Evolutionary conservation across 1,140 invertebrate genomes (phyloP), one percentile per base, ranked within the genome.

Genomic region (Drosophila mauritiana): DNA sequence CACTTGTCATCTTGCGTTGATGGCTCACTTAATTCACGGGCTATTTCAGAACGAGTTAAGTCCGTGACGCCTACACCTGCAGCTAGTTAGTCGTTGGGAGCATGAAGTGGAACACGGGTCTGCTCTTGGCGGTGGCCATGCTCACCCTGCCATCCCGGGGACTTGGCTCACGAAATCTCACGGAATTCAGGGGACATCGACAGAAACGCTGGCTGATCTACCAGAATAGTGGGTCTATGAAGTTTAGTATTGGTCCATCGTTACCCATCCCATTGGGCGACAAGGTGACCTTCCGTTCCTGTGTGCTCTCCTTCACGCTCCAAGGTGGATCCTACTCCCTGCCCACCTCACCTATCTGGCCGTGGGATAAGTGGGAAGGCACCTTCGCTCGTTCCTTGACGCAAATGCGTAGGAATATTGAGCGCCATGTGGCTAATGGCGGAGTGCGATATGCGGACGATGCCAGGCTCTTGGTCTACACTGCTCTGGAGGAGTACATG

Each of bases 301-400:
- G 78, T 12, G 81, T 91, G 13, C 80, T 91, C 31, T 90, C 85
- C 4, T 90, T 61, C n/a, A 86, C 48, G 1, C 48, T 92, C 13
- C 91, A 92, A 49, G 91, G 91, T 10, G 85, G 85, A 10, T 69
- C 73, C 25, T 92, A 91, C 42, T 65, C 17, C 6, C 34, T 92
- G 48, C 91, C 91, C 10, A 85, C 78, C 0, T 68, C 58, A 2
- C 91, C 91, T 6, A 68, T 80, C 22, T 91, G 90, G 73, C 83
- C 89, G 0, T 92, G 90, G 90, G 83, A 92, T 20, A 92, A 92
- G 45, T 92, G 91, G 91, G 89, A 91, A 40, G 46, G 34, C 20
- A 90, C 64, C 1, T 91, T 91, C 49, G 90, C 86, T 11, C 53
- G 90, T 25, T 91, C 89, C 39, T 53, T 91, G 40, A 53, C 46